phyloP scores from a whole-genome alignment of 2,888 invertebrate species.

The Drosophila setosimentum region DNA sequence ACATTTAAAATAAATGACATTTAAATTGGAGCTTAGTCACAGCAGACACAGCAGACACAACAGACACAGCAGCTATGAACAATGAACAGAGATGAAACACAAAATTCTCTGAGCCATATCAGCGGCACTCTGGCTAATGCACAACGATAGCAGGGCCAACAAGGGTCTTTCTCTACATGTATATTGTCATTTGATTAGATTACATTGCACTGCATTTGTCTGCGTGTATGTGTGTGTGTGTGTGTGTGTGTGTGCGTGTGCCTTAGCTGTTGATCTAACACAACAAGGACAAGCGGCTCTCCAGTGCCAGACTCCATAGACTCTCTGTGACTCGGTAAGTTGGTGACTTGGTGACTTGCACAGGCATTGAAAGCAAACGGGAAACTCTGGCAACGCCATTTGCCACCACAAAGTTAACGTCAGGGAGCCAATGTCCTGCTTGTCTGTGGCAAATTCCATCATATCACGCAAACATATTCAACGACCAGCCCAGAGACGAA shows the following conservation, averaged over 20 bases:
- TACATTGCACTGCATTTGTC: slow-evolving; percentile 41
- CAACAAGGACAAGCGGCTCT: slow-evolving; percentile 44
- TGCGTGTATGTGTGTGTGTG: neutral
- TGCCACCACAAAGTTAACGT: slow-evolving; percentile 13
- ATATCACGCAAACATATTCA: neutral
- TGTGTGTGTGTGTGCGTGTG: neutral
- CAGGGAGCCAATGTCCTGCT: slow-evolving; percentile 27
- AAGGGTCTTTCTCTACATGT: slow-evolving; percentile 14
- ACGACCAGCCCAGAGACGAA: neutral
- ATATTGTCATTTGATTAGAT: slow-evolving; percentile 72
- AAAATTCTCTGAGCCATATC: slow-evolving; percentile 30
- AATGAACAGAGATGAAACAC: slow-evolving; percentile 26
- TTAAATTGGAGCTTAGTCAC: slow-evolving; percentile 56
- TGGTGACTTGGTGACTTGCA: neutral
- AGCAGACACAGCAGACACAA: slow-evolving; percentile 22
- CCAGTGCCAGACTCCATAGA: slow-evolving; percentile 31
- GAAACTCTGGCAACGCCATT: slow-evolving; percentile 15
- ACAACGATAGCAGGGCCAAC: slow-evolving; percentile 18
- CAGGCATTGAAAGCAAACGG: slow-evolving; percentile 35
- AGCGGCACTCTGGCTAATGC: slow-evolving; percentile 49
- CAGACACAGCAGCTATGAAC: slow-evolving; percentile 32
- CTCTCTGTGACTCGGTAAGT: slow-evolving; percentile 3
- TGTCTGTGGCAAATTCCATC: slow-evolving; percentile 49
- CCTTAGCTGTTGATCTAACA: slow-evolving; percentile 51
- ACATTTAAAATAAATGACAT: slow-evolving; percentile 68